A percentile compares a stretch with the other conserved stretches of the same genome.
phyloP scores from a whole-genome alignment of 2,797 vertebrate species.

The Allobates femoralis region DNA sequence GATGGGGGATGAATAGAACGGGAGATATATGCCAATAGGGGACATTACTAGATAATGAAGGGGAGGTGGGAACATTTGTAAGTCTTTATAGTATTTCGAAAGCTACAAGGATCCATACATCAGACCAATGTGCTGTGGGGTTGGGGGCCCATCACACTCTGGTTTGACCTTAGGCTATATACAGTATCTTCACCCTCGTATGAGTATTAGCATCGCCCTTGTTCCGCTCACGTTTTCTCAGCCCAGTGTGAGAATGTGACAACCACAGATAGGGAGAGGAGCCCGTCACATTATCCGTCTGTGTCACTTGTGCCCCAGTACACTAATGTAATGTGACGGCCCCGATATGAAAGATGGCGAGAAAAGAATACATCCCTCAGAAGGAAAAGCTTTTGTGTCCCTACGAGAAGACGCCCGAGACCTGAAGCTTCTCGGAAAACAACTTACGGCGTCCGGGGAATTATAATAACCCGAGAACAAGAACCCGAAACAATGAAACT shows the following conservation, averaged over 20 bases:
- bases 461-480: background rate
- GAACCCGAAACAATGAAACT: slow-evolving; percentile 16
- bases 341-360: background rate
- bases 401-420: no score
- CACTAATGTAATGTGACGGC: slow-evolving; percentile 1
- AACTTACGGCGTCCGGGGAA: background rate
- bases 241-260: background rate
- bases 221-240: background rate
- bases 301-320: background rate
- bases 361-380: background rate
- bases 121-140: no score
- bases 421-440: slow-evolving; percentile 17
- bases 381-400: background rate
- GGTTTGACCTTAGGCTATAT: no score
- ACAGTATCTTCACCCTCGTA: no score
- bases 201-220: background rate
- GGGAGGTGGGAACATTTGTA: no score
- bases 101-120: no score
- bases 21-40: no score
- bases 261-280: background rate
- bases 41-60: no score
- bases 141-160: no score
- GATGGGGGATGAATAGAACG: no score
- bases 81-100: no score
- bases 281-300: background rate